Evolutionary conservation across 2,797 vertebrate genomes (phyloP), one percentile per base, ranked within the genome.

Genomic region (Amniataba percoides): DNA sequence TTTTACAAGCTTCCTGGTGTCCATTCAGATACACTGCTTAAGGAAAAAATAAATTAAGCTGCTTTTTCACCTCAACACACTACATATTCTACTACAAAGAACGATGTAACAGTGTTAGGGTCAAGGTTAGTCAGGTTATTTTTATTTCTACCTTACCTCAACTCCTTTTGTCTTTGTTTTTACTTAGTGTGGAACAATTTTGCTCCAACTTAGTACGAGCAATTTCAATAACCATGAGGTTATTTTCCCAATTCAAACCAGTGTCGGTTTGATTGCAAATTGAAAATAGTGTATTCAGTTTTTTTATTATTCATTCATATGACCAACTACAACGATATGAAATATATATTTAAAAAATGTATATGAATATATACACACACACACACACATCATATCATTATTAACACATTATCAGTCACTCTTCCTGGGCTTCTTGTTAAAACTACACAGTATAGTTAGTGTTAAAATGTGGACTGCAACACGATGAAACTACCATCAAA

Each of bases 1-100:
- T 46, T 88, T 82, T 71, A 48, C 63, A 79, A 75, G 71, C 63
- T 59, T 83, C 34, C 82, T 76, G 31, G 66, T 81, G 34, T 85
- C 68, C 12, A 78, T 65, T 89, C 63, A 79, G 57, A 56, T 73
- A 63, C 77, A 88, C 66, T 73, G 27, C 55, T 61, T 56, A 42
- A 69, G 64, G 39, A 81, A 74, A 78, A 31, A 31, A 31, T 14
- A 55, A 57, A 73, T 66, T 66, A 49, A 48, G 27, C 43, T 72
- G 49, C 49, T 46, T 79, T 67, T 78, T 80, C 75, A 70, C 60
- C 51, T 74, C 43, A 25, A 69, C 71, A 48, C 64, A 27, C 18
- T 36, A 23, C 5, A 49, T 25, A 5, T 3, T 21, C 48, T 14
- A 25, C 53, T 15, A 53, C 27, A 5, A 23, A 63, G 27, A 31